A percentile compares a stretch with the other conserved stretches of the same genome.
These are phyloP conservation scores for Caenorhabditis panamensis DNA, from an alignment of 2,888 invertebrate species.

Conservation along the genomic window DNA sequence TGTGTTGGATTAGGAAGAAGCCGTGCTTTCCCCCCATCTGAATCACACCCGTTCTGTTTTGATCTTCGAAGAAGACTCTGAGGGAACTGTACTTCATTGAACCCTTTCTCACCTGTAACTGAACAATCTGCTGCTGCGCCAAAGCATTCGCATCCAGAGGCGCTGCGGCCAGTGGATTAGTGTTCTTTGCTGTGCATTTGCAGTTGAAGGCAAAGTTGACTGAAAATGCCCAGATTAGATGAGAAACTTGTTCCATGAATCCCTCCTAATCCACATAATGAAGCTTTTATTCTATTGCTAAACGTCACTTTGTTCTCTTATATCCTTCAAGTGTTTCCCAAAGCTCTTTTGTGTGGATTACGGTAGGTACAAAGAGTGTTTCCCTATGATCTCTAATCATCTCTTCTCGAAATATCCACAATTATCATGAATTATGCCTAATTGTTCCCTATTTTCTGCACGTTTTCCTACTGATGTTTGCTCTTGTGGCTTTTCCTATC, in stretches of 20 bases:
- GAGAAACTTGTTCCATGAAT: conserved; percentile 17
- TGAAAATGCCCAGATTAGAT: conserved; percentile 35
- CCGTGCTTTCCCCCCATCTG: background rate
- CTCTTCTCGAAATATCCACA: background rate
- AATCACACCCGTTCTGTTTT: background rate
- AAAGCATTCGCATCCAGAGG: conserved; percentile 75
- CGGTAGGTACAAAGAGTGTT: background rate
- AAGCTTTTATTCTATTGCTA: background rate
- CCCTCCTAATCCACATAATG: background rate
- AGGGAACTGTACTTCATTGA: background rate
- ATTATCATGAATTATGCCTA: background rate
- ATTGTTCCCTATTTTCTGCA: background rate
- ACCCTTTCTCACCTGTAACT: conserved; percentile 71
- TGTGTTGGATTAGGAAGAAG: conserved; percentile 1
- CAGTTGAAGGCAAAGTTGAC: conserved; percentile 70
- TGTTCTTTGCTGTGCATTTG: conserved; percentile 66
- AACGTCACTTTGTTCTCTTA: conserved; percentile 1
- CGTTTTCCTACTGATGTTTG: background rate
- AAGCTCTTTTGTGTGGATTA: background rate
- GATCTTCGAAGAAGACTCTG: background rate
- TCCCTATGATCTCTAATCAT: background rate
- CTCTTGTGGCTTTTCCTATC: background rate
- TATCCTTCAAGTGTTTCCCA: background rate
- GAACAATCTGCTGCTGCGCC: conserved; percentile 79
- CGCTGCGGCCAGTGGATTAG: conserved; percentile 64